Evolutionary conservation across 2,113 vertebrate species (phyloP).

Genomic region (Dromaius novaehollandiae): DNA sequence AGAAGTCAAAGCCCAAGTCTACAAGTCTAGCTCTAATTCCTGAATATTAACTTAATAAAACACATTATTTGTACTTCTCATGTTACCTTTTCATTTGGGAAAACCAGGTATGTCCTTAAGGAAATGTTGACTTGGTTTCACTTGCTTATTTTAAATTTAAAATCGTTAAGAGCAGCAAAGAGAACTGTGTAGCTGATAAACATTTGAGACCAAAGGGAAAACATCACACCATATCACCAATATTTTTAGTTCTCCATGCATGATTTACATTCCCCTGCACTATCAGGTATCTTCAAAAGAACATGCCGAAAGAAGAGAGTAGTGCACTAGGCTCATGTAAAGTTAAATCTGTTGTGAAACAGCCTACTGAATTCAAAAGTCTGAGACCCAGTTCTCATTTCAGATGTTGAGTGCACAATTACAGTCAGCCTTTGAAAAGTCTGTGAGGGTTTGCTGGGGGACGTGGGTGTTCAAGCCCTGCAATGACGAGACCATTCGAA

Average conservation of each 20-base stretch:
- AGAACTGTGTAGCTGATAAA: constrained; percentile 13
- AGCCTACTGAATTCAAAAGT: not conserved
- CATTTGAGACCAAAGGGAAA: constrained; percentile 23
- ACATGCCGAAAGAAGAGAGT: constrained; percentile 4
- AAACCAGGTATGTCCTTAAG: constrained; percentile 38
- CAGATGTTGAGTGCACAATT: not conserved
- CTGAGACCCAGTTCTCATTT: not conserved
- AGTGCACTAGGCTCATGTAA: constrained; percentile 14
- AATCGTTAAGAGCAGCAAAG: not conserved
- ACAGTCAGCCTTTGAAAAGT: not conserved
- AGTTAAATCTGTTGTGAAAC: constrained; percentile 31
- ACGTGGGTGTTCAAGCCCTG: not conserved
- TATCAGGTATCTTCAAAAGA: constrained; percentile 52
- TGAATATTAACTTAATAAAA: constrained; percentile 32
- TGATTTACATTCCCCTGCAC: constrained; percentile 49
- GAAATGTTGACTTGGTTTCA: constrained; percentile 6
- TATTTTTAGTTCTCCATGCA: constrained; percentile 52
- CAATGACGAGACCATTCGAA: not conserved
- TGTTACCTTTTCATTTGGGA: constrained; percentile 19
- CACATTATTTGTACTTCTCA: constrained; percentile 21
- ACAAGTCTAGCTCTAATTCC: not conserved
- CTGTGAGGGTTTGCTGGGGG: not conserved
- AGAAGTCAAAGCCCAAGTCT: constrained; percentile 8
- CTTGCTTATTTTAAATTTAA: not conserved
- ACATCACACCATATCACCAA: constrained; percentile 1